These are phyloP conservation scores for Novumbra hubbsi DNA, from an alignment of 2,797 vertebrate species.

Conservation along the genomic window DNA sequence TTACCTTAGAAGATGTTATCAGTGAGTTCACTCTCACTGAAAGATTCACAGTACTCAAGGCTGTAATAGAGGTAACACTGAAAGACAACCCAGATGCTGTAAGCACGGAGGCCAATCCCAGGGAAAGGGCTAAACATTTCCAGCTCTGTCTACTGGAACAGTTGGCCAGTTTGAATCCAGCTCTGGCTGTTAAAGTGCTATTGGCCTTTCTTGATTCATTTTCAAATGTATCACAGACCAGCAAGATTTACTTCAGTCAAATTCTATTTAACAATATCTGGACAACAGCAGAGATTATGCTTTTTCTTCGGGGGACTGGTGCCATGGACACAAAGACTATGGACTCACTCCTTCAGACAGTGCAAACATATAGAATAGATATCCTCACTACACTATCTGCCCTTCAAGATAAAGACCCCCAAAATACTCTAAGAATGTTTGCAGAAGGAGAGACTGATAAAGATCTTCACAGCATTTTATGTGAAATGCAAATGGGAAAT, in stretches of 20 bases:
- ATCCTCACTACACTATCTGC: conserved; percentile 16
- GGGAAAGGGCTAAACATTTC: conserved; percentile 23
- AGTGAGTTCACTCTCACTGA: conserved; percentile 39
- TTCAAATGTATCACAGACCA: conserved; percentile 19
- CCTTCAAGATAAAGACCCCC: conserved; percentile 17
- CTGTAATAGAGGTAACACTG: conserved; percentile 27
- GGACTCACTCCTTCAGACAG: conserved; percentile 31
- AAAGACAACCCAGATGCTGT: not conserved
- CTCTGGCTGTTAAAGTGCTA: conserved; percentile 24
- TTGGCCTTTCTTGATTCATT: conserved; percentile 23
- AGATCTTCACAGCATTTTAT: conserved; percentile 23
- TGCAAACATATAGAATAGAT: conserved; percentile 35
- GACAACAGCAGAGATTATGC: conserved; percentile 36
- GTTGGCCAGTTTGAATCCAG: conserved; percentile 25
- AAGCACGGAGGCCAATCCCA: not conserved
- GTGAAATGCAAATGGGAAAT: conserved; percentile 29
- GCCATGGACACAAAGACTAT: conserved; percentile 17
- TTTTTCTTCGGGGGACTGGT: conserved; percentile 24
- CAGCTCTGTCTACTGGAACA: conserved; percentile 22
- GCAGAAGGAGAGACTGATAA: conserved; percentile 12
- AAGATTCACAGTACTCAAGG: conserved; percentile 32
- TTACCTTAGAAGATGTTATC: conserved; percentile 31
- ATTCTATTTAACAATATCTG: conserved; percentile 45
- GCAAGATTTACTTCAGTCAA: conserved; percentile 29
- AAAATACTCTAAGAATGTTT: not conserved